phyloP scores from a whole-genome alignment of 2,113 vertebrate species.

The Abramis brama region DNA sequence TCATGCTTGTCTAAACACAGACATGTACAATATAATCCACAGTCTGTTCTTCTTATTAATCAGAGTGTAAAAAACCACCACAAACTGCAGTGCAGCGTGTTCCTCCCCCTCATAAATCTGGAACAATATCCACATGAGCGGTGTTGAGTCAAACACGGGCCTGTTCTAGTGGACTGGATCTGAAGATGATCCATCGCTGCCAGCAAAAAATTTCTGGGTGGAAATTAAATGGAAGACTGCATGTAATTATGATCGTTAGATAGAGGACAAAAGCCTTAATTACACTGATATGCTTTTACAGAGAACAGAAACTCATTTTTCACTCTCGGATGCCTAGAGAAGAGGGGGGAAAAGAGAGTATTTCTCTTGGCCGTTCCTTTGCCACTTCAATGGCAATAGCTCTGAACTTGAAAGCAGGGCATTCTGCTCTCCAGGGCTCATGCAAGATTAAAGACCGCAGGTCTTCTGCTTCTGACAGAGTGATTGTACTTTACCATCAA shows the following conservation, averaged over 20 bases:
- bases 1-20: conserved; percentile 14
- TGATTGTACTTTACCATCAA: conserved; percentile 68
- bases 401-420: conserved; percentile 58
- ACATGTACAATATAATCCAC: conserved; percentile 28
- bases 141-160: not conserved
- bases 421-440: conserved; percentile 59
- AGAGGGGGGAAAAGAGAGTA: conserved; percentile 17
- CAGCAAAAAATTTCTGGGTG: conserved; percentile 19
- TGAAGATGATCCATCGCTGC: conserved; percentile 24
- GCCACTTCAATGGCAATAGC: conserved; percentile 59
- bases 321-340: not conserved
- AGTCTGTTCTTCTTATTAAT: conserved; percentile 38
- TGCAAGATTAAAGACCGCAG: conserved; percentile 68
- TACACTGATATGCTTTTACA: conserved; percentile 23
- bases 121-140: not conserved
- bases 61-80: conserved; percentile 11
- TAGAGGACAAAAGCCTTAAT: conserved; percentile 35
- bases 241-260: conserved; percentile 7
- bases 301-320: conserved; percentile 13
- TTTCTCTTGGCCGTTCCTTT: conserved; percentile 2
- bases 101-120: conserved; percentile 32
- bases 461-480: conserved; percentile 69
- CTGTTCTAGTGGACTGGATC: conserved; percentile 7
- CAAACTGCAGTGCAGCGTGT: not conserved
- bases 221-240: conserved; percentile 33